Conservation (phyloP, 1,140 invertebrate genomes). For the Heliconius eleuchia region DNA sequence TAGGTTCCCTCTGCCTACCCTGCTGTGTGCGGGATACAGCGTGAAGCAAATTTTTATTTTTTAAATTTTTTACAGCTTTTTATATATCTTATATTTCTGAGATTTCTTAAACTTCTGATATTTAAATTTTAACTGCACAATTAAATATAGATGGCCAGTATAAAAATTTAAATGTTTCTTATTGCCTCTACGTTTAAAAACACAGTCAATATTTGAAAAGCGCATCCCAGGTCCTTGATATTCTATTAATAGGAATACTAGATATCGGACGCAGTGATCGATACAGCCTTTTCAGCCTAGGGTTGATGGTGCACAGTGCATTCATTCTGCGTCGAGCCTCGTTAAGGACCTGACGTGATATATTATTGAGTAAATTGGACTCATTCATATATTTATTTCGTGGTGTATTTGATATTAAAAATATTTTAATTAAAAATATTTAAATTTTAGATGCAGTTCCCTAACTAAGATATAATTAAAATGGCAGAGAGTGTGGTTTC, state of each 20-base stretch:
- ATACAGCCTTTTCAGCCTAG: conserved; percentile 35
- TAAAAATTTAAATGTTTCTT: neutral
- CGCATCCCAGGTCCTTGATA: conserved; percentile 22
- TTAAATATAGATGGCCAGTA: too few species aligned
- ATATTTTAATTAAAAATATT: neutral
- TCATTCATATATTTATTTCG: conserved; percentile 7
- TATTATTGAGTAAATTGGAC: neutral
- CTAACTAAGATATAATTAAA: conserved; percentile 2
- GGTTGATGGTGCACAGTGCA: conserved; percentile 15
- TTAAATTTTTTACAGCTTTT: too few species aligned
- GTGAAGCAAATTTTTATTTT: too few species aligned
- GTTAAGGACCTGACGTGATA: conserved; percentile 6
- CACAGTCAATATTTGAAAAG: neutral
- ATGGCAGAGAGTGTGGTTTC: conserved; percentile 6
- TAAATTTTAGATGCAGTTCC: conserved; percentile 6
- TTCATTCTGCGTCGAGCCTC: conserved; percentile 9
- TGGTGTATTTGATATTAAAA: neutral
- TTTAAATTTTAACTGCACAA: neutral
- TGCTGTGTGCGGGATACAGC: too few species aligned
- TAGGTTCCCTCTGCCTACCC: too few species aligned
- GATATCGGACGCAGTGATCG: conserved; percentile 22
- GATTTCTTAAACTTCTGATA: too few species aligned
- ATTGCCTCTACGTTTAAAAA: neutral
- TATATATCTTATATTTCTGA: too few species aligned
- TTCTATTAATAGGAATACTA: conserved; percentile 24